phyloP scores from a whole-genome alignment of 2,888 invertebrate genomes.

The Patella depressa region DNA sequence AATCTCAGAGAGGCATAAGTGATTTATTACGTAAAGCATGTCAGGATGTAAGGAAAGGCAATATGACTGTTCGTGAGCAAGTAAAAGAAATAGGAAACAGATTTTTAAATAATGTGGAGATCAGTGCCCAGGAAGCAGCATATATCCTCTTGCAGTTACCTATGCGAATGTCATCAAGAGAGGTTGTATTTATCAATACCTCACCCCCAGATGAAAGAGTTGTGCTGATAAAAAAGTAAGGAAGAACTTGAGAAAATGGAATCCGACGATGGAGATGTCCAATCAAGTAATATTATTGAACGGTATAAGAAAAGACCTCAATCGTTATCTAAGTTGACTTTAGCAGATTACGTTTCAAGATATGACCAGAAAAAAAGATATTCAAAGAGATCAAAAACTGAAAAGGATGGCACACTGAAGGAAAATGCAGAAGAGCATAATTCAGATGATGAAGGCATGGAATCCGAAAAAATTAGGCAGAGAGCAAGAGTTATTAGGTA shows the following conservation, averaged over 20 bases:
- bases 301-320: slow-evolving; percentile 37
- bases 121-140: slow-evolving; percentile 55
- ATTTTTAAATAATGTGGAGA: slow-evolving; percentile 34
- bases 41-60: slow-evolving; percentile 35
- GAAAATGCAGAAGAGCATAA: slow-evolving; percentile 20
- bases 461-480: slow-evolving; percentile 17
- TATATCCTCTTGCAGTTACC: slow-evolving; percentile 48
- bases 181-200: slow-evolving; percentile 46
- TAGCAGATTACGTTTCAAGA: slow-evolving; percentile 40
- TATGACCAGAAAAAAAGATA: slow-evolving; percentile 22
- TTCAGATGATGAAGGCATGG: slow-evolving; percentile 31
- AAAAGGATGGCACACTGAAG: slow-evolving; percentile 12
- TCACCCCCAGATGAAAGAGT: slow-evolving; percentile 46
- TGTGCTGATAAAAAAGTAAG: slow-evolving; percentile 50
- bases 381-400: neutral
- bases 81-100: slow-evolving; percentile 41
- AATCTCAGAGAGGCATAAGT: slow-evolving; percentile 43
- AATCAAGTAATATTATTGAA: slow-evolving; percentile 29
- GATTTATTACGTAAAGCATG: slow-evolving; percentile 37
- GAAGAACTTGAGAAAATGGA: slow-evolving; percentile 38
- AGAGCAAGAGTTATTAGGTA: slow-evolving; percentile 30
- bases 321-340: slow-evolving; percentile 22
- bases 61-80: slow-evolving; percentile 28
- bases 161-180: slow-evolving; percentile 37
- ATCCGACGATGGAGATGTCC: slow-evolving; percentile 37